A percentile compares a stretch with the other conserved stretches of the same genome.
Evolutionary conservation across 2,113 vertebrate species (phyloP).

Genomic region (Rattus norvegicus): GRCr8 NC_086020.1:127816501-127817000

Average conservation of each 20-base stretch:
- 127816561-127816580: constrained; percentile 57
- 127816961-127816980: constrained; percentile 68
- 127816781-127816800: constrained; percentile 80
- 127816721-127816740: constrained; percentile 78
- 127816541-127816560: neutral
- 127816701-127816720: constrained; percentile 75
- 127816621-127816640: constrained; percentile 35
- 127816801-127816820: constrained; percentile 74
- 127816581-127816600: constrained; percentile 42
- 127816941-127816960: constrained; percentile 66
- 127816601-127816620: constrained; percentile 37
- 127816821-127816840: constrained; percentile 82
- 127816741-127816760: constrained; percentile 80
- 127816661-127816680: constrained; percentile 76
- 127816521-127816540: neutral
- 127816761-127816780: constrained; percentile 80
- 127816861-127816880: constrained; percentile 63
- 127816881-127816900: constrained; percentile 65
- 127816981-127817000: constrained; percentile 77
- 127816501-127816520: neutral
- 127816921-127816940: constrained; percentile 72
- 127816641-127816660: constrained; percentile 80
- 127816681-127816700: constrained; percentile 68
- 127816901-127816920: constrained; percentile 76
- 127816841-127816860: constrained; percentile 73